Base-by-base conservation (phyloP, 2,888 invertebrate genomes). In the Tenthredo livida region DNA sequence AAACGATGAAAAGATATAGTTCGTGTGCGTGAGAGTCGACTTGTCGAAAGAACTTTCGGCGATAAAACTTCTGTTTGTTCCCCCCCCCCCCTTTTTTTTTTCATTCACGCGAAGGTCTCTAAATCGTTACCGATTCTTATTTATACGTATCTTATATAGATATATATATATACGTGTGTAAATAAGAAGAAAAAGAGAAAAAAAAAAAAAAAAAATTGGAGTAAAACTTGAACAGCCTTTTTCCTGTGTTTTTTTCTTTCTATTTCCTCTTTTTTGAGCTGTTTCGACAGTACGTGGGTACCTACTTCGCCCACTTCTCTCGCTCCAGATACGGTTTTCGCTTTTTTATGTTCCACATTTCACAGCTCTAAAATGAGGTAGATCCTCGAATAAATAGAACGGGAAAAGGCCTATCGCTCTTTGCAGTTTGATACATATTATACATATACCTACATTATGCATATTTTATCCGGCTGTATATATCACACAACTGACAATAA, bases 321-420 rank as follows among this genome's bases (percentile, higher is more conserved):
- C 43, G 75, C 47, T 75, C 75, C 75, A 75, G 43, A 75, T 75
- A 75, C 33, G 10, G 17, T 17, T 70, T 70, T 37, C n/a, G 37
- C 70, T 70, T 21, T 75, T 73, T 73, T 75, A 70, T 70, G 37
- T 75, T 21, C 75, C 47, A 47, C 29, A 47, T 75, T 73, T 40
- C 43, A 73, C 40, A 40, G 72, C 40, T 73, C n/a, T 73, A 73
- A 73, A 73, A 73, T 73, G 72, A 73, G 72, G 40, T 43, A 75
- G n/a, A 75, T 75, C 75, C 47, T 75, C 17, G 7, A 73, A 73
- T 73, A 73, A 73, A 43, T 73, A 73, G 67, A 33, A 67, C 67
- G 67, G 7, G 25, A 67, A 67, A 67, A 15, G 67, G 17, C 25
- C 25, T 25, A 67, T 67, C 25, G 25, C 67, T 33, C 2, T 67